Base-by-base conservation (phyloP, 2,888 invertebrate species). In the Trachelus iudaicus region DNA sequence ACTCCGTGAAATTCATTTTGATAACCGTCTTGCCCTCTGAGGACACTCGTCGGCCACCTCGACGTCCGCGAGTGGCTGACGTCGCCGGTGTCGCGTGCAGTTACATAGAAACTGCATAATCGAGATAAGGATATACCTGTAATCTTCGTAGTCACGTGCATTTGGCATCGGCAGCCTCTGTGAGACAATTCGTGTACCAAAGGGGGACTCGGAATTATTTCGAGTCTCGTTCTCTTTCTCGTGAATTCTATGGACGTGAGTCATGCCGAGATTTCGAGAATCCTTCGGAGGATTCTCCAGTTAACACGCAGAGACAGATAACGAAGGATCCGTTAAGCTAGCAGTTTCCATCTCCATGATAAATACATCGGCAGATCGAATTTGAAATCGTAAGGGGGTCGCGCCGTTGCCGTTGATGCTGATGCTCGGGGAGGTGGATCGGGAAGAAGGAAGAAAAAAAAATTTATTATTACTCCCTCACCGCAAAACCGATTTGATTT, bases 401-500 rank as follows among this genome's bases (percentile, higher is more conserved):
- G 34, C 31, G 23, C n/a, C 31, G 74, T 30, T 23, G 11, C 13
- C 13, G 74, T 13, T 23, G 35, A 34, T 13, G 74, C 34, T 30
- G 74, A 37, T 33, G 74, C 13, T 6, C n/a, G 74, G 23, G n/a
- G 23, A 23, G 35, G 74, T 23, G 76, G 75, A 75, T 74, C 75
- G 77, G 77, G 76, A 68, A 34, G 74, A 77, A 76, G 82, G 83
- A 82, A 81, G 81, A 75, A 73, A 73, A 77, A 85, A 83, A 85
- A 88, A 85, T 86, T 83, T 86, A 87, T 89, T 86, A 87, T 87
- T 82, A 82, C 81, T 80, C 80, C 84, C 83, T 83, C 81, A 82
- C 82, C 82, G 85, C 81, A 82, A 84, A 83, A 83, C 84, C 87
- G 88, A 90, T 90, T 90, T 89, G 89, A 90, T 90, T 90, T 90